Percentiles rank a stretch among this genome's conserved stretches.
Evolutionary conservation across 2,113 vertebrate species (phyloP).

Genomic region (Hyperoodon ampullatus): DNA sequence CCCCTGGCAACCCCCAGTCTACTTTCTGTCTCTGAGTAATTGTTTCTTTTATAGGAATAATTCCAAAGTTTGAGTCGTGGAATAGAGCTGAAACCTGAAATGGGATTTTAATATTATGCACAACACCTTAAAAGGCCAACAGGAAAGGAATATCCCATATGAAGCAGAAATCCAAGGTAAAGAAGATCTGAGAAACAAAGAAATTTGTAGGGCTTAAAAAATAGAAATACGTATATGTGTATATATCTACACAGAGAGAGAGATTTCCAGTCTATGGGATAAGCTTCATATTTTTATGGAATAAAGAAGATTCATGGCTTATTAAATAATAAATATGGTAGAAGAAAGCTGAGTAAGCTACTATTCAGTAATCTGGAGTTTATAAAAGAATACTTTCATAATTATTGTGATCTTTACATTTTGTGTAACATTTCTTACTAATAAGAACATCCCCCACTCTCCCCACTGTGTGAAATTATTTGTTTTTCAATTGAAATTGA

Average conservation of each 20-base stretch:
- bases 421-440: background rate
- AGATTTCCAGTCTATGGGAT: background rate
- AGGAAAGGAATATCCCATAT: background rate
- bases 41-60: background rate
- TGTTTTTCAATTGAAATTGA: background rate
- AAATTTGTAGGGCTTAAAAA: background rate
- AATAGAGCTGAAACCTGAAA: background rate
- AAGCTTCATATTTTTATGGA: background rate
- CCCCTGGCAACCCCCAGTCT: background rate
- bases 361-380: background rate
- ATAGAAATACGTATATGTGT: background rate
- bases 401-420: conserved; percentile 7
- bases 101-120: background rate
- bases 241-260: background rate
- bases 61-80: background rate
- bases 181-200: background rate
- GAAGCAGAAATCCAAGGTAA: conserved; percentile 29
- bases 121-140: background rate
- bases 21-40: background rate
- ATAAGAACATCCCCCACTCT: background rate
- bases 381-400: conserved; percentile 18
- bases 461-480: background rate
- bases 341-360: conserved; percentile 15
- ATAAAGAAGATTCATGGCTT: background rate
- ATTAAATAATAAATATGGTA: background rate